Evolutionary conservation across 2,888 invertebrate species (phyloP).

Genomic region (Epinotia demarniana): DNA sequence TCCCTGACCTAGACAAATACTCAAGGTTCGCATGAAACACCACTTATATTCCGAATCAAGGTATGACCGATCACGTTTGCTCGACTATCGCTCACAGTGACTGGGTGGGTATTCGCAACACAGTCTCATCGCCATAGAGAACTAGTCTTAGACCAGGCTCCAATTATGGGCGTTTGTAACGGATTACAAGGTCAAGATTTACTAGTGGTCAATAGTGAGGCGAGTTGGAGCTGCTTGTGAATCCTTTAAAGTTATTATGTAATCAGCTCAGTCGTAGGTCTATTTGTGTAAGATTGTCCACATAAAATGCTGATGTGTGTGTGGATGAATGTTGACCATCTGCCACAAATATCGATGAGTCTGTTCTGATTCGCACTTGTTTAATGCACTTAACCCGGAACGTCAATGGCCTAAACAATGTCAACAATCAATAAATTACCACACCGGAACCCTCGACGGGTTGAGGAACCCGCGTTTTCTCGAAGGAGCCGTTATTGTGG

Average conservation of each 20-base stretch:
- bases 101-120: no score
- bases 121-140: no score
- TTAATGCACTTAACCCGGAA: conserved; percentile 14
- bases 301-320: no score
- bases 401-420: conserved; percentile 7
- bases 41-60: conserved; percentile 15
- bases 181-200: no score
- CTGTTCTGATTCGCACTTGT: not conserved
- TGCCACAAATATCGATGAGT: no score
- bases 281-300: no score
- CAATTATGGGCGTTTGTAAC: no score
- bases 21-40: conserved; percentile 6
- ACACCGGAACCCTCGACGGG: conserved; percentile 16
- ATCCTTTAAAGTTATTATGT: not conserved
- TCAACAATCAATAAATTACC: conserved; percentile 10
- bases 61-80: not conserved
- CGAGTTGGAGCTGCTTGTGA: no score
- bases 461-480: conserved; percentile 12
- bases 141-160: no score
- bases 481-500: not conserved
- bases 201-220: no score
- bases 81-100: no score
- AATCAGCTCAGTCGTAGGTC: not conserved
- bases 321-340: no score
- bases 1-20: conserved; percentile 13